Evolutionary conservation across 2,113 vertebrate genomes (phyloP), one percentile per base, ranked within the genome.

Genomic region (Tupaia tana): DNA sequence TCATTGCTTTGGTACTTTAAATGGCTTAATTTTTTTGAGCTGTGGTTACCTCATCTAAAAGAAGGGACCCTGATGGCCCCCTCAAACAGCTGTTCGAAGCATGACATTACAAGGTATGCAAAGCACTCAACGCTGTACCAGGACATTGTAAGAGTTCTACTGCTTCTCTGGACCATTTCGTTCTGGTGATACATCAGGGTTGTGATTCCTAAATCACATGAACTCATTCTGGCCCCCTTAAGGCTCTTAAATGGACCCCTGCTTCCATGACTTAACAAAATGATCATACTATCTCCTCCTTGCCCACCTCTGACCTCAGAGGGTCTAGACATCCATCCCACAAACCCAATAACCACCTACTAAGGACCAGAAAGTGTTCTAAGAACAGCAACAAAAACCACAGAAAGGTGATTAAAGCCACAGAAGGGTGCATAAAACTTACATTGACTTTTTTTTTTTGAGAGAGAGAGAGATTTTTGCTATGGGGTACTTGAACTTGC

Each of bases 91-190:
- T n/a, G 0, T 43, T 22, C 52, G 67, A 66, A 71, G 19, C 25
- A 43, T 13, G 3, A 29, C 12, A 10, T 67, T 5, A 86, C 29
- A 81, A 63, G 3, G 16, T 10, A 24, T 11, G 8, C 56, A 18
- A 52, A 66, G 34, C 4, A 2, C 54, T 18, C n/a, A 1, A 14
- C 3, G 22, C 25, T 52, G 20, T 0, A 1, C 6, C 8, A 75
- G 66, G 22, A 15, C n/a, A 52, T 12, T 24, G 29, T 2, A 67
- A 31, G 12, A 56, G 56, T 14, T 77, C 43, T 10, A 56, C 52
- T 31, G 66, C 84, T 58, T 58, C 31, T n/a, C 43, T 67, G 59
- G 64, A 2, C 24, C 27, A 24, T 19, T 19, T 3, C 6, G 66
- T 54, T 78, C 25, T 90, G 18, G 27, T 80, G 27, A 59, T 11